Evolutionary conservation across 37 sponge, comb jelly and placozoan species (phyloP).

Genomic region (Ephydatia muelleri): DNA sequence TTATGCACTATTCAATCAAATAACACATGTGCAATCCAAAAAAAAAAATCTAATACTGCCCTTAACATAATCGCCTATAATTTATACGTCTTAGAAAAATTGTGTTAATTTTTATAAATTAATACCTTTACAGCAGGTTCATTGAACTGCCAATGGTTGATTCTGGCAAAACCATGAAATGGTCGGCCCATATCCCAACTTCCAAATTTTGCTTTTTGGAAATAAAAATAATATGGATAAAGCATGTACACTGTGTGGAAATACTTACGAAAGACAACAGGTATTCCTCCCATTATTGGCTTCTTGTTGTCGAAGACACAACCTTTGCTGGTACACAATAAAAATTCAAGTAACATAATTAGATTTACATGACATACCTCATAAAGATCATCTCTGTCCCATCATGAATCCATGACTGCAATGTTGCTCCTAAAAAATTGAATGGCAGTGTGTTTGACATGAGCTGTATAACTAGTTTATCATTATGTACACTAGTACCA

Average conservation of each 20-base stretch:
- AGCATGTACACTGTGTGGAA: too few species aligned
- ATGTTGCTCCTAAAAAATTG: constrained; percentile 90
- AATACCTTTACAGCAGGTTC: too few species aligned
- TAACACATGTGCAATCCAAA: too few species aligned
- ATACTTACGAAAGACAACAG: constrained; percentile 88
- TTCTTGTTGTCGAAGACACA: constrained; percentile 91
- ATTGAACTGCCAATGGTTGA: constrained; percentile 54
- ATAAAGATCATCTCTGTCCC: constrained; percentile 90
- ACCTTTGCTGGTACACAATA: constrained; percentile 76
- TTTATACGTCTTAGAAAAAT: too few species aligned
- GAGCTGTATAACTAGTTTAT: too few species aligned
- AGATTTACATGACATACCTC: constrained; percentile 52
- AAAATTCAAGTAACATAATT: background rate
- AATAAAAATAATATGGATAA: background rate
- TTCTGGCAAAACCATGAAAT: constrained; percentile 94
- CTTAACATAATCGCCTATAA: too few species aligned
- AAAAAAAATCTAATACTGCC: too few species aligned
- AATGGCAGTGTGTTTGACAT: too few species aligned
- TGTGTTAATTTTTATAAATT: too few species aligned
- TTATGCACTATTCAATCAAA: too few species aligned
- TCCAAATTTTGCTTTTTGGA: constrained; percentile 82
- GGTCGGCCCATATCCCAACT: constrained; percentile 88
- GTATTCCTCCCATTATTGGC: constrained; percentile 91
- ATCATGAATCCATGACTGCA: constrained; percentile 88
- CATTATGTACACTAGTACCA: too few species aligned